Evolutionary conservation across 2,113 vertebrate species (phyloP).

Genomic region (Ophthalmolycus amberensis): DNA sequence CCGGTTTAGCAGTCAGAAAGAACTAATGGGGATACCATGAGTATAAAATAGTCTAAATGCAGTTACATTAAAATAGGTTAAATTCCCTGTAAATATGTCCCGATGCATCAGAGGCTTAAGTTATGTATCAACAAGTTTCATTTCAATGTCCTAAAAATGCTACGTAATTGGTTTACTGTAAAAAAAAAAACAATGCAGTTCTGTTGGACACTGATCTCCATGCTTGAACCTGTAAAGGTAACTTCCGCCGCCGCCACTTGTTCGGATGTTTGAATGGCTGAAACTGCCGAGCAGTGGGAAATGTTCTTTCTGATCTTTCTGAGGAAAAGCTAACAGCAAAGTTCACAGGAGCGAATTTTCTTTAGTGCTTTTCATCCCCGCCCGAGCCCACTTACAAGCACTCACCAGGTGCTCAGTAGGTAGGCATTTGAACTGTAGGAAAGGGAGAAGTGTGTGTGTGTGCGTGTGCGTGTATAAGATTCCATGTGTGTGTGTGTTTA

Average conservation of each 20-base stretch:
- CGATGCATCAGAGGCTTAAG: neutral
- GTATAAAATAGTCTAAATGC: neutral
- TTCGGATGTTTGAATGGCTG: neutral
- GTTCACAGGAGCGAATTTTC: conserved; percentile 43
- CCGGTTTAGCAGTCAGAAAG: conserved; percentile 12
- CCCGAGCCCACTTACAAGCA: conserved; percentile 29
- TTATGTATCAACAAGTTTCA: neutral
- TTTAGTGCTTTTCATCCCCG: conserved; percentile 46
- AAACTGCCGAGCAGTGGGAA: neutral
- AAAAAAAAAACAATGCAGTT: neutral
- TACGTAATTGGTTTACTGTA: neutral
- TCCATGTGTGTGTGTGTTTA: neutral
- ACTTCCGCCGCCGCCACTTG: neutral
- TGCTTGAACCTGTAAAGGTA: neutral
- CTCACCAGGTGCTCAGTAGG: conserved; percentile 47
- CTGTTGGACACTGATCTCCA: neutral
- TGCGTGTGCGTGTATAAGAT: neutral
- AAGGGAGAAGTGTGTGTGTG: neutral
- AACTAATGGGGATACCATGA: neutral
- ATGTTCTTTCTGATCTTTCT: conserved; percentile 12
- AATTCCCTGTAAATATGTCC: neutral
- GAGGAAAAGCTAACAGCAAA: conserved; percentile 31
- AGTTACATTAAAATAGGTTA: neutral
- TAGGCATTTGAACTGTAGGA: conserved; percentile 3
- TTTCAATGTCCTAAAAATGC: neutral